Conservation (phyloP, 2,888 invertebrate genomes). For the Lapara coniferarum region DNA sequence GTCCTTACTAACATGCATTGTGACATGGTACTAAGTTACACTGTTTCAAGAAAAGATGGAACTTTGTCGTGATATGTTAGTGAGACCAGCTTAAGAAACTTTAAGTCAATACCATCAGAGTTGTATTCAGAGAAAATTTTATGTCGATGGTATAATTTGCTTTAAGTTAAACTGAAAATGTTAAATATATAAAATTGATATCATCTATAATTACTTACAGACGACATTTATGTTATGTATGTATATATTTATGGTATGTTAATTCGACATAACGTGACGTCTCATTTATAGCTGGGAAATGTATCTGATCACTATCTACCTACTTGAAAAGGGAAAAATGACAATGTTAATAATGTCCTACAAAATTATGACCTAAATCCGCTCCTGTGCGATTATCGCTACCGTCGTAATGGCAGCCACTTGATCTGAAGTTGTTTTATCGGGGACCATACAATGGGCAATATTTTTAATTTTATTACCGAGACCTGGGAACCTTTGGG, state of each 20-base stretch:
- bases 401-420: slow-evolving; percentile 18
- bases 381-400: neutral
- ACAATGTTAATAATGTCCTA: too few species aligned
- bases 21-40: slow-evolving; percentile 1
- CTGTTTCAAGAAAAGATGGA: neutral
- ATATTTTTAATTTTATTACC: slow-evolving; percentile 26
- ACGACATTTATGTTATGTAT: too few species aligned
- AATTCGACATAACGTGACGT: too few species aligned
- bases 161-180: too few species aligned
- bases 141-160: too few species aligned
- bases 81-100: slow-evolving; percentile 3
- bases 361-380: neutral
- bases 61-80: neutral
- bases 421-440: slow-evolving; percentile 28
- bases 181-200: too few species aligned
- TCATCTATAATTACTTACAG: too few species aligned
- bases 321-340: too few species aligned
- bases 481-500: neutral
- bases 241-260: too few species aligned
- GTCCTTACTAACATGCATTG: neutral
- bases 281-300: too few species aligned
- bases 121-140: neutral
- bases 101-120: slow-evolving; percentile 6
- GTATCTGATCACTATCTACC: too few species aligned
- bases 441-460: slow-evolving; percentile 29